Conservation (phyloP, 2,888 invertebrate species). For the Aleiodes testaceus region DNA sequence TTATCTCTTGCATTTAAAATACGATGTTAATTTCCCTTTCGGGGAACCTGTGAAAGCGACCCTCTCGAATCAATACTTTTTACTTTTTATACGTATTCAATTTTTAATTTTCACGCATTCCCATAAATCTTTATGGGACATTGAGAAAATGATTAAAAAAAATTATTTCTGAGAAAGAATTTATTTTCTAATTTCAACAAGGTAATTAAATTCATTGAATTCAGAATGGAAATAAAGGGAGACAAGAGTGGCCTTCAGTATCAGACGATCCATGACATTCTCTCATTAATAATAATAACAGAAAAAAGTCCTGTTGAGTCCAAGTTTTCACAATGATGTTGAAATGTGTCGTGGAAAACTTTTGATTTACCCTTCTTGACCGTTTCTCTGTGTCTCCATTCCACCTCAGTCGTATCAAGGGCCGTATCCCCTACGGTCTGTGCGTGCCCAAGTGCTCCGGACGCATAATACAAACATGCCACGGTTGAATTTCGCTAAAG, state of each 20-base stretch:
- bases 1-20: slow-evolving; percentile 71
- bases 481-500: slow-evolving; percentile 55
- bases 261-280: too few relatives aligned
- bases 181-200: neutral
- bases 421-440: slow-evolving; percentile 61
- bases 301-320: neutral
- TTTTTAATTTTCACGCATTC: too few relatives aligned
- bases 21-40: slow-evolving; percentile 71
- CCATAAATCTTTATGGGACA: too few relatives aligned
- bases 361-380: slow-evolving; percentile 65
- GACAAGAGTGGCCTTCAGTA: too few relatives aligned
- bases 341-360: slow-evolving; percentile 48
- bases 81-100: too few relatives aligned
- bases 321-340: neutral
- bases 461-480: slow-evolving; percentile 70
- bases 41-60: slow-evolving; percentile 49
- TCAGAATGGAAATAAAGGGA: neutral
- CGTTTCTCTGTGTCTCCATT: slow-evolving; percentile 49
- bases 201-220: neutral
- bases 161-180: neutral
- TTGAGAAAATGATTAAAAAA: too few relatives aligned
- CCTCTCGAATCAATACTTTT: slow-evolving; percentile 64
- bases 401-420: slow-evolving; percentile 54
- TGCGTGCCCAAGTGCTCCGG: slow-evolving; percentile 72
- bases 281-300: too few relatives aligned